A percentile compares a stretch with the other conserved stretches of the same genome.
phyloP scores from a whole-genome alignment of 1,140 invertebrate genomes.

The Drosophila takahashii region DNA sequence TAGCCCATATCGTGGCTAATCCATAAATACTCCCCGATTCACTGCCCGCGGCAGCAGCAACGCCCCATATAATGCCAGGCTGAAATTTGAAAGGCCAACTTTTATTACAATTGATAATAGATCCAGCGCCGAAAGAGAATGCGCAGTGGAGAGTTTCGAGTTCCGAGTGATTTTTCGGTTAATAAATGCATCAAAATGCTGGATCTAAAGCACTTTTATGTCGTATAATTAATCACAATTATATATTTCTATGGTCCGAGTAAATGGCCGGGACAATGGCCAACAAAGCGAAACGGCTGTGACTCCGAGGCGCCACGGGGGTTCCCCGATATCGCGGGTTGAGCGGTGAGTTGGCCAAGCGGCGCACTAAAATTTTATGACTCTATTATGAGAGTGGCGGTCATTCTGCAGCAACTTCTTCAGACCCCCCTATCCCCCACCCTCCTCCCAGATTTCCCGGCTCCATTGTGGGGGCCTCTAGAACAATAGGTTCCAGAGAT shows the following conservation, averaged over 20 bases:
- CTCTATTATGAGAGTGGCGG: slow-evolving; percentile 81
- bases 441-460: slow-evolving; percentile 13
- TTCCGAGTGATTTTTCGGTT: slow-evolving; percentile 81
- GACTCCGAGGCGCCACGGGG: slow-evolving; percentile 65
- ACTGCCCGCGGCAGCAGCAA: slow-evolving; percentile 13
- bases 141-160: slow-evolving; percentile 54
- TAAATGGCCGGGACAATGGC: slow-evolving; percentile 75
- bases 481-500: slow-evolving; percentile 17
- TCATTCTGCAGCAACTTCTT: slow-evolving; percentile 41
- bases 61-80: slow-evolving; percentile 16
- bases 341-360: slow-evolving; percentile 40
- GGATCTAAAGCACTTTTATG: slow-evolving; percentile 81
- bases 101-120: slow-evolving; percentile 79
- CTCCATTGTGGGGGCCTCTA: slow-evolving; percentile 66
- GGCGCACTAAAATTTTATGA: slow-evolving; percentile 83
- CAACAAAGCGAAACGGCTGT: slow-evolving; percentile 77
- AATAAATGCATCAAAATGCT: slow-evolving; percentile 82
- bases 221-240: slow-evolving; percentile 83
- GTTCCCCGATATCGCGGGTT: slow-evolving; percentile 23
- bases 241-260: slow-evolving; percentile 75
- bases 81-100: slow-evolving; percentile 23
- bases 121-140: slow-evolving; percentile 23
- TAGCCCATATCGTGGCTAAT: slow-evolving; percentile 14
- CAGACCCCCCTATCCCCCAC: not conserved
- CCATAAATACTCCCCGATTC: slow-evolving; percentile 28